These are phyloP conservation scores for Pemphigus obesinymphae DNA, from an alignment of 1,140 invertebrate species.

Conservation along the genomic window DNA sequence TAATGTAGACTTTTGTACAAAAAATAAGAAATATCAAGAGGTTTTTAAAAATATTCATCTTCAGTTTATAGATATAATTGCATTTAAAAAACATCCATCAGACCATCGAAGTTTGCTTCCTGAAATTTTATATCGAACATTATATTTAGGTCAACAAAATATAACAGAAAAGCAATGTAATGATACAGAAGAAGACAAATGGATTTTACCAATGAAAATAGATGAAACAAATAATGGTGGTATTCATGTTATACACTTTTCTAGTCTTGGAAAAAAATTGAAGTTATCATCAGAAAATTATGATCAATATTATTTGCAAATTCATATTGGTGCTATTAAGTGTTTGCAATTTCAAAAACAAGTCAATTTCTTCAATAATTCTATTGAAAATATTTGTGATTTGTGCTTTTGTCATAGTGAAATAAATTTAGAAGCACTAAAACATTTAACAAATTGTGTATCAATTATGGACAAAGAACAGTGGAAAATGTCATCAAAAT, in stretches of 20 bases:
- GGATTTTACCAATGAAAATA: background rate
- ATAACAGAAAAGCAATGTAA: background rate
- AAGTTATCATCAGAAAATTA: slow-evolving; percentile 1
- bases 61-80: background rate
- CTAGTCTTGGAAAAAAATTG: background rate
- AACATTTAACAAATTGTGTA: slow-evolving; percentile 25
- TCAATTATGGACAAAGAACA: background rate
- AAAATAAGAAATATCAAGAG: background rate
- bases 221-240: background rate
- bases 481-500: background rate
- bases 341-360: slow-evolving; percentile 6
- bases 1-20: background rate
- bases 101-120: slow-evolving; percentile 1
- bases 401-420: background rate
- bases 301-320: slow-evolving; percentile 21
- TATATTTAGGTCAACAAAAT: background rate
- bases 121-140: slow-evolving; percentile 30
- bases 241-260: background rate
- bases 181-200: background rate
- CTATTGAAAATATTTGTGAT: slow-evolving; percentile 20
- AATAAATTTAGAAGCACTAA: slow-evolving; percentile 31
- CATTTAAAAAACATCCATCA: background rate
- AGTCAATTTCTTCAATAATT: background rate
- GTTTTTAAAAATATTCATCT: slow-evolving; percentile 27
- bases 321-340: slow-evolving; percentile 17